These are phyloP conservation scores for Aix galericulata DNA, from an alignment of 2,113 vertebrate genomes.

Conservation along the genomic window DNA sequence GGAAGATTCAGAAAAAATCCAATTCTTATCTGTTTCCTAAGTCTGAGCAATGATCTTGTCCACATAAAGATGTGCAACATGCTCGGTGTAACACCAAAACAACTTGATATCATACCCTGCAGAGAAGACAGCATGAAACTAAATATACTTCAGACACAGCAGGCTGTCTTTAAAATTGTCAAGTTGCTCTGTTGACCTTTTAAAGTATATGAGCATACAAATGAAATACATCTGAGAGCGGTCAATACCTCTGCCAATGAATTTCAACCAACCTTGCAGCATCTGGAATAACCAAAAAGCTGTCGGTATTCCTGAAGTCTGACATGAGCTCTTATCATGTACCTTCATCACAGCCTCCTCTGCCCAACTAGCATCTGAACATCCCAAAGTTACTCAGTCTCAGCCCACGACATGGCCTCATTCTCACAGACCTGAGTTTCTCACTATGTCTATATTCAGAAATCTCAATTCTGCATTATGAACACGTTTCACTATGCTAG, in stretches of 20 bases:
- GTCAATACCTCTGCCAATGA: background rate
- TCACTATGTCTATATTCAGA: background rate
- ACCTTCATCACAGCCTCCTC: background rate
- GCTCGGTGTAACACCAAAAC: background rate
- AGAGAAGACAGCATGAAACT: background rate
- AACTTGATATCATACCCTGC: background rate
- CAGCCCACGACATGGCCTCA: background rate
- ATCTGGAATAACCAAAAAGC: background rate
- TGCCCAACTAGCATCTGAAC: background rate
- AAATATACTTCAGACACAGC: background rate
- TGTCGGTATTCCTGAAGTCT: background rate
- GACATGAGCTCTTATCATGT: background rate
- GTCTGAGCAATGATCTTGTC: background rate
- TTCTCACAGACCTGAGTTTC: background rate
- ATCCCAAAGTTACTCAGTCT: background rate
- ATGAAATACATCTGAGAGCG: background rate
- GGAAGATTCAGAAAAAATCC: background rate
- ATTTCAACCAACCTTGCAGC: background rate
- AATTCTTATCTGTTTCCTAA: background rate
- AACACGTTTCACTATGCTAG: conserved; percentile 5
- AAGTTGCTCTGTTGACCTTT: conserved; percentile 3
- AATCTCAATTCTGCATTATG: background rate
- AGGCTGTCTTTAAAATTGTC: background rate
- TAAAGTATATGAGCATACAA: background rate
- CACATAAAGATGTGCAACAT: background rate